Conservation (phyloP, 2,797 vertebrate species). For the Threskiornis aethiopicus region DNA sequence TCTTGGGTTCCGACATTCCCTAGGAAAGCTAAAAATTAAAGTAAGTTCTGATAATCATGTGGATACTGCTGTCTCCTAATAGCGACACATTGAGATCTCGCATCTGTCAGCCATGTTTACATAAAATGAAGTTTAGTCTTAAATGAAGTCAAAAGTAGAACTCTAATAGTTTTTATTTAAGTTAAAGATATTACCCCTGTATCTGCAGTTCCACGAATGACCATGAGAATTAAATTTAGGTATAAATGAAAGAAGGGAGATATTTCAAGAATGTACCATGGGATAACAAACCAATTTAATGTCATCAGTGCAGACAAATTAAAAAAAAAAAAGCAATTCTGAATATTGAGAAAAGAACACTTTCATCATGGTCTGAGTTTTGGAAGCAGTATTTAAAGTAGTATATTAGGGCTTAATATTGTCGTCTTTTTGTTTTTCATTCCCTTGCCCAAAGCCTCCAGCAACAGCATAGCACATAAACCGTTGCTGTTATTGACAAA, state of each 20-base stretch:
- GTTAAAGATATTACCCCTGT: not conserved
- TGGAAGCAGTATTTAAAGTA: not conserved
- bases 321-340: not conserved
- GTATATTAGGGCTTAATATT: not conserved
- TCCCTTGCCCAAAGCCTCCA: not conserved
- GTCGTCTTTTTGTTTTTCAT: not conserved
- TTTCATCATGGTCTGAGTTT: not conserved
- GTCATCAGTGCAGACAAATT: not conserved
- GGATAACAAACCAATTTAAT: not conserved
- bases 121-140: not conserved
- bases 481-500: not conserved
- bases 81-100: not conserved
- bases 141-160: not conserved
- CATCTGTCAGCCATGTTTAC: not conserved
- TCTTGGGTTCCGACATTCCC: not conserved
- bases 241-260: not conserved
- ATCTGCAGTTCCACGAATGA: not conserved
- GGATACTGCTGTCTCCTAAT: not conserved
- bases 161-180: not conserved
- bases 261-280: not conserved
- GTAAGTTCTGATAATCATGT: not conserved
- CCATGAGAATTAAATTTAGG: not conserved
- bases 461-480: not conserved
- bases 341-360: not conserved
- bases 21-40: not conserved